Evolutionary conservation across 2,113 vertebrate genomes (phyloP).

Genomic region (Barnardius zonarius): DNA sequence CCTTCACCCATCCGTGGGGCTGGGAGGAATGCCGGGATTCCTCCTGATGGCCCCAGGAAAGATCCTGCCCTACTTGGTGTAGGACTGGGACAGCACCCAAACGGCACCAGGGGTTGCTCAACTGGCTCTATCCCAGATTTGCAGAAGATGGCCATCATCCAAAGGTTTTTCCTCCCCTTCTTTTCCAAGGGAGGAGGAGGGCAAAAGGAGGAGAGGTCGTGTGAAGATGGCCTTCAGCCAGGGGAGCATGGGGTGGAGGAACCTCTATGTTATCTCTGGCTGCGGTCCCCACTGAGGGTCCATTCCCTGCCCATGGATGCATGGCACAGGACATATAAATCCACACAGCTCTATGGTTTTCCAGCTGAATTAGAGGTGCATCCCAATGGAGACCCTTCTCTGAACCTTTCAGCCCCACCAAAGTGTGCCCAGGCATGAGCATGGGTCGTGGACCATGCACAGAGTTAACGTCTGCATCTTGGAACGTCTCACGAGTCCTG

Average conservation of each 20-base stretch:
- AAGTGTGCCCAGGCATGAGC: background rate
- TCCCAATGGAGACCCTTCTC: rapidly evolving
- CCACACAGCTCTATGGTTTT: background rate
- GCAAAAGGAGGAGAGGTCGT: background rate
- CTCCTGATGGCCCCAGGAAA: background rate
- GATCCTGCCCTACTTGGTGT: background rate
- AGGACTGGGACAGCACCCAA: background rate
- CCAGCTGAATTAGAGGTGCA: background rate
- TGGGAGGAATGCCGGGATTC: background rate
- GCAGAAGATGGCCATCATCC: background rate
- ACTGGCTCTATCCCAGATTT: background rate
- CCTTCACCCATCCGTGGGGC: background rate
- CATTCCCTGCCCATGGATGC: rapidly evolving
- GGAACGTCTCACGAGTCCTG: background rate
- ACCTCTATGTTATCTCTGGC: background rate
- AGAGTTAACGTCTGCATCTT: background rate
- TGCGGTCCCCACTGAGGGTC: background rate
- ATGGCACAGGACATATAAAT: background rate
- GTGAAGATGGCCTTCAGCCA: background rate
- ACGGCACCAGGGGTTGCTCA: background rate
- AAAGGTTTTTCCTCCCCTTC: background rate
- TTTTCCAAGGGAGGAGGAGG: background rate
- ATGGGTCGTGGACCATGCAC: rapidly evolving
- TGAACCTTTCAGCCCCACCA: background rate
- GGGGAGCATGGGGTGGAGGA: background rate